These are phyloP conservation scores for Hirtodrosophila alboralis DNA, from an alignment of 2,888 invertebrate genomes.

Conservation along the genomic window DNA sequence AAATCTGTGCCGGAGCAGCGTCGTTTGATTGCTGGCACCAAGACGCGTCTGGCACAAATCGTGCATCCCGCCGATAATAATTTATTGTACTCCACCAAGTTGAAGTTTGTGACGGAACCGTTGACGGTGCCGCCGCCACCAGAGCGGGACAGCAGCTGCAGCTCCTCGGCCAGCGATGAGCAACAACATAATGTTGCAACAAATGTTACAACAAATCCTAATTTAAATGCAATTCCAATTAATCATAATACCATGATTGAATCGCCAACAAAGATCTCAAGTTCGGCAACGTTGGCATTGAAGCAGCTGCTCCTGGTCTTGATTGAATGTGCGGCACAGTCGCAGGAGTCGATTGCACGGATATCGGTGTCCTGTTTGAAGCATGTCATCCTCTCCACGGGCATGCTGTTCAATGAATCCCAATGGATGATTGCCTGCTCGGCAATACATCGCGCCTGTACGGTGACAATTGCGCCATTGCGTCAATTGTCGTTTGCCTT, in stretches of 20 bases:
- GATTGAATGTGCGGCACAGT: slow-evolving; percentile 95
- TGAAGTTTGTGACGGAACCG: slow-evolving; percentile 82
- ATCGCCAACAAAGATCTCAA: slow-evolving; percentile 85
- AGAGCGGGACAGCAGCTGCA: slow-evolving; percentile 53
- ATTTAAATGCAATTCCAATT: not conserved
- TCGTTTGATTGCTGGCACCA: slow-evolving; percentile 61
- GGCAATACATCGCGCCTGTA: slow-evolving; percentile 92
- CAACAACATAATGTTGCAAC: slow-evolving; percentile 24
- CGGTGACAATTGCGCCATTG: slow-evolving; percentile 93
- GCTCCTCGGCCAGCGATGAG: slow-evolving; percentile 47
- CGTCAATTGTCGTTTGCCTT: slow-evolving; percentile 95
- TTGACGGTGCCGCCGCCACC: slow-evolving; percentile 59
- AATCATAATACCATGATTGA: slow-evolving; percentile 80
- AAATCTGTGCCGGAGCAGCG: slow-evolving; percentile 85
- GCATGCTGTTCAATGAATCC: slow-evolving; percentile 90
- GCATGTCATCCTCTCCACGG: slow-evolving; percentile 93
- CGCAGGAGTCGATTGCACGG: slow-evolving; percentile 94
- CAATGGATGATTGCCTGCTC: slow-evolving; percentile 95
- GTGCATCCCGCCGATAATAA: slow-evolving; percentile 83
- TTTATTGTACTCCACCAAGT: slow-evolving; percentile 82
- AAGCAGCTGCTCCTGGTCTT: slow-evolving; percentile 93
- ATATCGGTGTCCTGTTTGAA: slow-evolving; percentile 96
- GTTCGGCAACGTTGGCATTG: slow-evolving; percentile 90
- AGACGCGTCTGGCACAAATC: slow-evolving; percentile 81
- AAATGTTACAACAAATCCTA: slow-evolving; percentile 29